A percentile compares a stretch with the other conserved stretches of the same genome.
Conservation (phyloP, 2,797 vertebrate species). For the Pelobates cultripes region DNA sequence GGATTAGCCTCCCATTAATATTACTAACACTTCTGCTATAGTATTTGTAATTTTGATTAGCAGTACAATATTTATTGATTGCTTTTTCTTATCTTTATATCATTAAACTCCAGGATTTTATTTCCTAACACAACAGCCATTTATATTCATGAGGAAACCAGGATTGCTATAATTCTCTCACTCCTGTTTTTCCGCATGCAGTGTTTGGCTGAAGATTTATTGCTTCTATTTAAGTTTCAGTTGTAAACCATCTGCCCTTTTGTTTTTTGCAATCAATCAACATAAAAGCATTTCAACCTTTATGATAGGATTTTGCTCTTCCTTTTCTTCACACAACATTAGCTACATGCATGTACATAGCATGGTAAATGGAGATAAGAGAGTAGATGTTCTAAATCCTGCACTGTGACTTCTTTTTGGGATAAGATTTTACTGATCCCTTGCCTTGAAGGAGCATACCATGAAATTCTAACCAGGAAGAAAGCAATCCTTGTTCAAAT, state of each 20-base stretch:
- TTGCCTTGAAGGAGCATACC: too few relatives aligned
- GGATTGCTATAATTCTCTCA: background rate
- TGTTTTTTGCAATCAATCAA: conserved; percentile 38
- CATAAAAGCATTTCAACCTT: background rate
- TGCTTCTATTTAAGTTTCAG: conserved; percentile 26
- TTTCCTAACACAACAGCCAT: background rate
- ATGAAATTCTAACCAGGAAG: too few relatives aligned
- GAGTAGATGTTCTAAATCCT: too few relatives aligned
- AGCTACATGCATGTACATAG: too few relatives aligned
- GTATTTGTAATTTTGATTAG: background rate
- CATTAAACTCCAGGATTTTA: background rate
- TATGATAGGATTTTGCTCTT: too few relatives aligned
- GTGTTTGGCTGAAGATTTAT: conserved; percentile 19
- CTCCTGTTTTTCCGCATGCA: background rate
- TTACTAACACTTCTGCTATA: background rate
- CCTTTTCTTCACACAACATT: too few relatives aligned
- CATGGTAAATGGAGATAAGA: too few relatives aligned
- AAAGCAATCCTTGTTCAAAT: too few relatives aligned
- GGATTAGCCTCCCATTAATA: too few relatives aligned
- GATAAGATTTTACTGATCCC: too few relatives aligned
- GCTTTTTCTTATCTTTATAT: background rate
- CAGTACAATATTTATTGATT: background rate
- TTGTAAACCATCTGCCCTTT: conserved; percentile 21
- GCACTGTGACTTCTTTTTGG: too few relatives aligned
- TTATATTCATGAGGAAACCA: background rate